phyloP scores from a whole-genome alignment of 30 jellyfish, hydroid and myxozoan genomes.

The Hydractinia echinata region DNA sequence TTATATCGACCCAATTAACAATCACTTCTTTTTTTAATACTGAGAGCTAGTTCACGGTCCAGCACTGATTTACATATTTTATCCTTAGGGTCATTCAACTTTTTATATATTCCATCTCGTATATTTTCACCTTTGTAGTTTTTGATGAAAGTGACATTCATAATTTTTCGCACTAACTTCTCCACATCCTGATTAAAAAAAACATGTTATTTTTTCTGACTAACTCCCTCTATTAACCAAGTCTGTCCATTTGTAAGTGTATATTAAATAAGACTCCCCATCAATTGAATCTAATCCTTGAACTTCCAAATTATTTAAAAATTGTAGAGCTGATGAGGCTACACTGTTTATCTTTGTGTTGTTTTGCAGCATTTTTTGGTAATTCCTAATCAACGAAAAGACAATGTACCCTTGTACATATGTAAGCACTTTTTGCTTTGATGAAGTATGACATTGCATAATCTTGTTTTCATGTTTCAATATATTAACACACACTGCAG shows the following conservation, averaged over 20 bases:
- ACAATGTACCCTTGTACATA: background rate
- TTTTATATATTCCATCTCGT: no score
- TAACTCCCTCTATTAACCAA: background rate
- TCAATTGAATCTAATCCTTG: background rate
- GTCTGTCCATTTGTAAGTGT: conserved; percentile 5
- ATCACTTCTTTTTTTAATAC: no score
- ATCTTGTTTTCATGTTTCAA: background rate
- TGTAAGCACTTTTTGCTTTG: background rate
- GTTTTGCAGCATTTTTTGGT: background rate
- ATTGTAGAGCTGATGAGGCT: conserved; percentile 4
- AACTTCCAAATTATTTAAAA: no score
- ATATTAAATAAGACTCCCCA: background rate
- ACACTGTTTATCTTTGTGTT: background rate
- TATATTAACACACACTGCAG: background rate
- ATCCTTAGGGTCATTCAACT: no score
- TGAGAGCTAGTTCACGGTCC: no score
- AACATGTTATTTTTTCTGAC: background rate
- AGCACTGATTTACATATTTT: no score
- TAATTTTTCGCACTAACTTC: background rate
- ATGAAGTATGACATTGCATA: background rate
- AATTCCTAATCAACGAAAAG: background rate
- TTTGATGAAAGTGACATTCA: background rate
- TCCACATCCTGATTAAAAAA: background rate
- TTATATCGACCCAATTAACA: no score
- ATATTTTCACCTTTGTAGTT: conserved; percentile 6